Evolutionary conservation across 2,113 vertebrate genomes (phyloP).

Genomic region (Oxygymnocypris stewartii): DNA sequence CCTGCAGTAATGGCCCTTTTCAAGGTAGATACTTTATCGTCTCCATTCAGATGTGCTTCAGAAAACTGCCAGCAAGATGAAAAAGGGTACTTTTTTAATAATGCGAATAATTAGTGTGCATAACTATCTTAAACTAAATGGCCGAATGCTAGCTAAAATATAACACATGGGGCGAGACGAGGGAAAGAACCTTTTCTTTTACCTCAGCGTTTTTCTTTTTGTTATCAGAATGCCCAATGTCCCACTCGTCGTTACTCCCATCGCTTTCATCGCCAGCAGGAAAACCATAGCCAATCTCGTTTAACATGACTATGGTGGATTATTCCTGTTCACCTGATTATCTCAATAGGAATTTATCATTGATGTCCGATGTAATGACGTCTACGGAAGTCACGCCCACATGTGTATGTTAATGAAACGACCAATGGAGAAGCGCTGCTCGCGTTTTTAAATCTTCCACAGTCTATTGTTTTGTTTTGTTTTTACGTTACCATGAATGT

Average conservation of each 20-base stretch:
- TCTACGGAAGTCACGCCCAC: not conserved
- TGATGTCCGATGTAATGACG: not conserved
- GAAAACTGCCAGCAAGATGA: conserved; percentile 39
- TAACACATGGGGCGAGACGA: not conserved
- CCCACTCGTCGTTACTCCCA: conserved; percentile 70
- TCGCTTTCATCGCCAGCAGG: conserved; percentile 76
- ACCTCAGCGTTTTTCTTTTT: conserved; percentile 41
- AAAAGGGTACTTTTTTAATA: not conserved
- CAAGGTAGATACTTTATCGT: conserved; percentile 62
- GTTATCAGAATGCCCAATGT: conserved; percentile 49
- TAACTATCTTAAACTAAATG: not conserved
- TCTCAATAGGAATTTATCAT: not conserved
- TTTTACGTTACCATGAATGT: not conserved
- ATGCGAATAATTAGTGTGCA: not conserved
- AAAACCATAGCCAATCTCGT: conserved; percentile 35
- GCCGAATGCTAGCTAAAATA: not conserved
- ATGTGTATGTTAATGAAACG: not conserved
- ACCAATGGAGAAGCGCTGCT: not conserved
- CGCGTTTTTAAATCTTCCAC: not conserved
- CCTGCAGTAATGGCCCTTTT: conserved; percentile 83
- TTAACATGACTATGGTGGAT: conserved; percentile 44
- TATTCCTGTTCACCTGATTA: not conserved
- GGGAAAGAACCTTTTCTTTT: not conserved
- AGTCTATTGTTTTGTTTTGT: not conserved
- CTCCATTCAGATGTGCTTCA: not conserved